Conservation (phyloP, 2,113 vertebrate genomes). For the Chiloscyllium plagiosum region DNA sequence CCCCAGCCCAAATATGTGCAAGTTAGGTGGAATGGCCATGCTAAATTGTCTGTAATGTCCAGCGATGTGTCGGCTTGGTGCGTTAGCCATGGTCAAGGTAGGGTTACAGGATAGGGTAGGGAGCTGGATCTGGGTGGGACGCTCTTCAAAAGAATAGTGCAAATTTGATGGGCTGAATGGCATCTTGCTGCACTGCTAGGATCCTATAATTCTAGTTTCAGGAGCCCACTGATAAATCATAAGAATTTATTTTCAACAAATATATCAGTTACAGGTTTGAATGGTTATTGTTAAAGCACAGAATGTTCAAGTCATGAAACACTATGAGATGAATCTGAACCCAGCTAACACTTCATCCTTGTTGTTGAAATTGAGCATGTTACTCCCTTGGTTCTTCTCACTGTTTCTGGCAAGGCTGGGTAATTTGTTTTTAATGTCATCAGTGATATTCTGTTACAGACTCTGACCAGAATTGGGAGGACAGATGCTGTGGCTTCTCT, state of each 20-base stretch:
- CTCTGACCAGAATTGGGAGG: background rate
- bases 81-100: too few species aligned
- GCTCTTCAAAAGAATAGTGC: too few species aligned
- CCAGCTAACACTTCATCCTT: background rate
- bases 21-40: too few species aligned
- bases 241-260: background rate
- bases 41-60: too few species aligned
- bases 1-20: too few species aligned
- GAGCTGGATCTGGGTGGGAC: too few species aligned
- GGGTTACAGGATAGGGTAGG: too few species aligned
- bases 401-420: background rate
- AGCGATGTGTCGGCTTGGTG: too few species aligned
- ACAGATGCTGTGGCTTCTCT: background rate
- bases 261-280: background rate
- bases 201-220: too few species aligned
- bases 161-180: too few species aligned
- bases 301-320: background rate
- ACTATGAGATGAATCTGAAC: background rate
- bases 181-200: too few species aligned
- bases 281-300: background rate
- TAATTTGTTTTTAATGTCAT: background rate
- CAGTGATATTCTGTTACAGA: background rate
- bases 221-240: background rate
- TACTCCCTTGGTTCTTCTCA: background rate
- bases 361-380: background rate